A percentile compares a stretch with the other conserved stretches of the same genome.
These are phyloP conservation scores for Thereva nobilitata DNA, from an alignment of 2,888 invertebrate species.

Conservation along the genomic window DNA sequence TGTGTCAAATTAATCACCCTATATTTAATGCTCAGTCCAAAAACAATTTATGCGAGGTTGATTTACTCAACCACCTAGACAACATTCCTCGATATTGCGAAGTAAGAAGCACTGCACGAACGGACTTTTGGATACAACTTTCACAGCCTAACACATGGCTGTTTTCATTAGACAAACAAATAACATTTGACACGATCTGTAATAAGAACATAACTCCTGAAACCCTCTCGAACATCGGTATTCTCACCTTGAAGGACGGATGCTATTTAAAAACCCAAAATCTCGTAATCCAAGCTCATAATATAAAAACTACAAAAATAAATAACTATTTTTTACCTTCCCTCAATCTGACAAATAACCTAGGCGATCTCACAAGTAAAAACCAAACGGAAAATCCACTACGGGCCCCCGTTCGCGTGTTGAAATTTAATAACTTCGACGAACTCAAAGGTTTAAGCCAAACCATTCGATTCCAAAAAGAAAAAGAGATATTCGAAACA, in stretches of 20 bases:
- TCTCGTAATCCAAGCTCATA: conserved; percentile 6
- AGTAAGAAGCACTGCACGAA: too few relatives aligned
- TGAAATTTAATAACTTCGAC: conserved; percentile 3
- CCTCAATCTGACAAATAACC: not conserved
- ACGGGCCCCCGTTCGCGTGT: not conserved
- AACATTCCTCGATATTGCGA: too few relatives aligned
- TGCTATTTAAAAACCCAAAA: conserved; percentile 3
- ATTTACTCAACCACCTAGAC: not conserved
- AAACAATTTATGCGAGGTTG: too few relatives aligned
- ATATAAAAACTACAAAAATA: not conserved
- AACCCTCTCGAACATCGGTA: too few relatives aligned
- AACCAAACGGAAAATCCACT: not conserved
- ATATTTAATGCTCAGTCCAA: too few relatives aligned
- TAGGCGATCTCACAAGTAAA: not conserved
- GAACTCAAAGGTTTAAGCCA: not conserved
- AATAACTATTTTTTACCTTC: not conserved
- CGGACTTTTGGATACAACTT: too few relatives aligned
- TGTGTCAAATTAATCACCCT: too few relatives aligned
- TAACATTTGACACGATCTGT: too few relatives aligned
- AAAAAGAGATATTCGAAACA: not conserved
- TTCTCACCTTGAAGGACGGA: not conserved
- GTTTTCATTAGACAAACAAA: too few relatives aligned
- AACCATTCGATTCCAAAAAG: not conserved
- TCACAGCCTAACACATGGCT: too few relatives aligned
- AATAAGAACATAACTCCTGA: too few relatives aligned